Conservation (phyloP, 2,797 vertebrate genomes). For the Phyllotis vaccarum region DNA sequence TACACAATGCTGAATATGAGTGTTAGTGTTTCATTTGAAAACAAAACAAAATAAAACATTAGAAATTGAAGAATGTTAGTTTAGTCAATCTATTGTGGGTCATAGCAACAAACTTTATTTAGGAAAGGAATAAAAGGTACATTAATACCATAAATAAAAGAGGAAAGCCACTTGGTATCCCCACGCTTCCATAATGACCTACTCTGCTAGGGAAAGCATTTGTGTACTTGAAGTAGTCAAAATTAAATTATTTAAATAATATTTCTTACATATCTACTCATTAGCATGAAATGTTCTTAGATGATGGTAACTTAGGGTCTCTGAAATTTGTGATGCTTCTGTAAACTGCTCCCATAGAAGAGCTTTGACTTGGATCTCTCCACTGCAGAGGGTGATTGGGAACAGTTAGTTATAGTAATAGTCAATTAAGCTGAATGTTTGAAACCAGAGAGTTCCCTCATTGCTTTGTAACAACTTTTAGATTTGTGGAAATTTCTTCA, state of each 20-base stretch:
- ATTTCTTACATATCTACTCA: background rate
- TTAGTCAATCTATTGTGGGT: background rate
- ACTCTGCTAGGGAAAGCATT: background rate
- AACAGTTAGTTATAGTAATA: slow-evolving; percentile 42
- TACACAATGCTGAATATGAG: background rate
- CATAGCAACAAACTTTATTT: background rate
- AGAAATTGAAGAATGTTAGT: background rate
- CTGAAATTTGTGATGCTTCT: slow-evolving; percentile 26
- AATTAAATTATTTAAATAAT: background rate
- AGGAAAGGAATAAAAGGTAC: background rate
- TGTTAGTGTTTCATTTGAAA: background rate
- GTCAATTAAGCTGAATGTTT: slow-evolving; percentile 67
- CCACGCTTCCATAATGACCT: background rate
- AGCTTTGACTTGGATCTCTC: slow-evolving; percentile 16
- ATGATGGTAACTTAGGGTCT: background rate
- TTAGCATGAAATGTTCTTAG: background rate
- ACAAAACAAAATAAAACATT: background rate
- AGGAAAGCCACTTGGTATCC: background rate
- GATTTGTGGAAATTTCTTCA: slow-evolving; percentile 42
- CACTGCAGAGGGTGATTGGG: slow-evolving; percentile 5
- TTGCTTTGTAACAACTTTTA: slow-evolving; percentile 57
- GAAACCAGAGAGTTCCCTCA: slow-evolving; percentile 63
- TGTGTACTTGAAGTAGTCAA: background rate
- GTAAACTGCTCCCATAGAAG: background rate
- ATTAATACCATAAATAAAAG: background rate